Percentiles rank a stretch among this genome's conserved stretches.
Evolutionary conservation across 2,797 vertebrate species (phyloP).

Genomic region (Simalia tracyae): DNA sequence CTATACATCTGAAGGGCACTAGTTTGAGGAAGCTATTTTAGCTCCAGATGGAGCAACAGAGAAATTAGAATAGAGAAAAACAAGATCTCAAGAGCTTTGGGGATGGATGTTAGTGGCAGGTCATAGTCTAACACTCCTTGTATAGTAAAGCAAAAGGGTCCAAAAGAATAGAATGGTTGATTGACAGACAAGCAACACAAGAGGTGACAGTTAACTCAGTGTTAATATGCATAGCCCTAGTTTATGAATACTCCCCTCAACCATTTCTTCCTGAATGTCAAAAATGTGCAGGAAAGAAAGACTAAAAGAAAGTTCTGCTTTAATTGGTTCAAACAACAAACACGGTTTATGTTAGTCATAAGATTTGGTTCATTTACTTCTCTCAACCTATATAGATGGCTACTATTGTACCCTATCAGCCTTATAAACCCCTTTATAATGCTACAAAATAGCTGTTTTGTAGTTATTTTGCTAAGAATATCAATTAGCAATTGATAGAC

Average conservation of each 20-base stretch:
- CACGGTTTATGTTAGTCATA: neutral
- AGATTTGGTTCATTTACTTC: neutral
- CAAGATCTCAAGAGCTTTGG: neutral
- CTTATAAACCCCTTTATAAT: conserved; percentile 26
- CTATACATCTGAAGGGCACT: neutral
- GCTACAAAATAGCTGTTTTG: neutral
- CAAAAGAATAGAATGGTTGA: neutral
- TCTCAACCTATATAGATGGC: neutral
- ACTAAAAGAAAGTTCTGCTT: neutral
- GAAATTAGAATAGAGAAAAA: neutral
- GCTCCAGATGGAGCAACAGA: too few species aligned
- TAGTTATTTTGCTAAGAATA: conserved; percentile 33
- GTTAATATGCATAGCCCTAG: too few species aligned
- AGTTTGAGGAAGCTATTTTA: too few species aligned
- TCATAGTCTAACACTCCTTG: too few species aligned
- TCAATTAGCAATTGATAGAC: neutral
- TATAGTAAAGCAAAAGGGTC: neutral
- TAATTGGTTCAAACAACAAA: neutral
- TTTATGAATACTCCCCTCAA: neutral
- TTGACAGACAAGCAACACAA: neutral
- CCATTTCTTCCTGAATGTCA: neutral
- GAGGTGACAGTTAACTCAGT: neutral
- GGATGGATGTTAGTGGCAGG: neutral
- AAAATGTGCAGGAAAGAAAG: neutral
- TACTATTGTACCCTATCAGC: conserved; percentile 16